Conservation (phyloP, 2,113 vertebrate species). For the Poicephalus gulielmi region DNA sequence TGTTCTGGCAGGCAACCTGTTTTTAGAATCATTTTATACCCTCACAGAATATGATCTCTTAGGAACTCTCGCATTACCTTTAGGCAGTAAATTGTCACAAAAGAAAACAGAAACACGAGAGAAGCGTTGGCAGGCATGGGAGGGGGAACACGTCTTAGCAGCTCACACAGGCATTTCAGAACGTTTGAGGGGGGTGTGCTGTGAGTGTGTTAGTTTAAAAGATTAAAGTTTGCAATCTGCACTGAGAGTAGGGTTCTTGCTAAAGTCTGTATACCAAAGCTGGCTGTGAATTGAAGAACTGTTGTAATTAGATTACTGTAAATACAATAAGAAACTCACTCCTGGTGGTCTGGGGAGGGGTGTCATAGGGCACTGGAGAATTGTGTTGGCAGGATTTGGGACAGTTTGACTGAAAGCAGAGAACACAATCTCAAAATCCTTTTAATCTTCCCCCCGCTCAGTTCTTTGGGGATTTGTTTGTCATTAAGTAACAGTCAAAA, state of each 20-base stretch:
- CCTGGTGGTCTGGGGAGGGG: constrained; percentile 81
- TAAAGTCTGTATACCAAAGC: constrained; percentile 74
- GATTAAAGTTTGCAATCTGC: constrained; percentile 67
- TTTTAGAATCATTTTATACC: neutral
- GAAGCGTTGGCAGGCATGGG: neutral
- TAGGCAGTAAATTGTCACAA: neutral
- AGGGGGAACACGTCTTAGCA: neutral
- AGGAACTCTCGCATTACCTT: neutral
- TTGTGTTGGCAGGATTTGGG: constrained; percentile 74
- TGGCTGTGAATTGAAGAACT: constrained; percentile 70
- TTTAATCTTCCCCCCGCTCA: constrained; percentile 72
- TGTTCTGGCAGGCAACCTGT: neutral
- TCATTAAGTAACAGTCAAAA: constrained; percentile 76
- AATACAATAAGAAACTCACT: constrained; percentile 83
- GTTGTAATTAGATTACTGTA: constrained; percentile 90
- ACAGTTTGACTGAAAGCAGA: constrained; percentile 74
- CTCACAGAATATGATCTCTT: neutral
- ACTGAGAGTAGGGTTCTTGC: constrained; percentile 38
- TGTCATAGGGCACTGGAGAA: constrained; percentile 68
- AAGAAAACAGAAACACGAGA: constrained; percentile 19
- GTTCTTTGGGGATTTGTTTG: constrained; percentile 82
- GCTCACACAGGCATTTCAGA: constrained; percentile 18
- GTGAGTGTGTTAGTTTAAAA: constrained; percentile 72
- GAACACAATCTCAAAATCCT: constrained; percentile 77
- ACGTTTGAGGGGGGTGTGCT: neutral